Evolutionary conservation across 1,140 invertebrate genomes (phyloP).

Genomic region (Cherax quadricarinatus): DNA sequence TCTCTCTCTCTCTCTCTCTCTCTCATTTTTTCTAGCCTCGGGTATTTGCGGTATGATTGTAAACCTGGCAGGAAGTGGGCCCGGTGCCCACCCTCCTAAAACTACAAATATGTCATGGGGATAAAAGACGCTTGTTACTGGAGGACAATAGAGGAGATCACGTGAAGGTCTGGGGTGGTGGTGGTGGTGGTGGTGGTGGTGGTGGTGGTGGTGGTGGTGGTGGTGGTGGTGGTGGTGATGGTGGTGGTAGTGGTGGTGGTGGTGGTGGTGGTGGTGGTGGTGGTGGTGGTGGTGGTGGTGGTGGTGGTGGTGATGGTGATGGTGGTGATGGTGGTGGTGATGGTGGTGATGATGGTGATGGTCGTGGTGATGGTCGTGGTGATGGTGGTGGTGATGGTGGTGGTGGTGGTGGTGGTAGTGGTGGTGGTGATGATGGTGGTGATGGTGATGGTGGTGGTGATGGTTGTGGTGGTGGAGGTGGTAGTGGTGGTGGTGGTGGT

Average conservation of each 20-base stretch:
- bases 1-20: too few relatives aligned
- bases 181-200: too few relatives aligned
- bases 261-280: background rate
- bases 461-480: conserved; percentile 1
- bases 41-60: too few relatives aligned
- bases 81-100: too few relatives aligned
- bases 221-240: too few relatives aligned
- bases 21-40: background rate
- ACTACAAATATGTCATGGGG: too few relatives aligned
- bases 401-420: too few relatives aligned
- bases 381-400: background rate
- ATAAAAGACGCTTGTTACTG: too few relatives aligned
- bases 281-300: conserved; percentile 12
- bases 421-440: background rate
- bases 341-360: conserved; percentile 2
- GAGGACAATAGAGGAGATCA: too few relatives aligned
- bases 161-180: too few relatives aligned
- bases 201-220: too few relatives aligned
- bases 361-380: background rate
- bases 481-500: background rate
- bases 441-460: background rate
- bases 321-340: background rate
- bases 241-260: background rate
- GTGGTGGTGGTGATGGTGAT: background rate
- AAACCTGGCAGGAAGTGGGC: too few relatives aligned